These are phyloP conservation scores for Pachyrhynchus sulphureomaculatus DNA, from an alignment of 1,140 invertebrate genomes.

Conservation along the genomic window DNA sequence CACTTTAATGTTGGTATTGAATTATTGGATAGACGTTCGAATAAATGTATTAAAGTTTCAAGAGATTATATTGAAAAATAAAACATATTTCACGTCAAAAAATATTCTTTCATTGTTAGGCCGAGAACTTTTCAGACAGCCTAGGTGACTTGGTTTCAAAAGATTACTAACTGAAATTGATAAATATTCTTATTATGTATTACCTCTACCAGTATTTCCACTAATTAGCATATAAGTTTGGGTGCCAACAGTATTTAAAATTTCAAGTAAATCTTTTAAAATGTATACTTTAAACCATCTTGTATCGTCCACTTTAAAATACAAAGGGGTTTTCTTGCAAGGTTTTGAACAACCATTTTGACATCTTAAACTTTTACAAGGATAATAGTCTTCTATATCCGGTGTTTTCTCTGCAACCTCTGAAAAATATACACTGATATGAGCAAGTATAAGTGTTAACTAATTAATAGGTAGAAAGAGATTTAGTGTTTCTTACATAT, in stretches of 20 bases:
- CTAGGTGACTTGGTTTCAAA: too few species aligned
- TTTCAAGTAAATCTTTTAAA: constrained; percentile 37
- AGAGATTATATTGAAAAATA: too few species aligned
- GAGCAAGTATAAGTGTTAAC: background rate
- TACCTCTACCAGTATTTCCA: constrained; percentile 48
- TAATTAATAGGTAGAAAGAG: background rate
- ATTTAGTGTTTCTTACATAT: too few species aligned
- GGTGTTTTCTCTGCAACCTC: background rate
- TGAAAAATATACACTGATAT: background rate
- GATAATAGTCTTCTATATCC: constrained; percentile 37
- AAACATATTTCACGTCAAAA: too few species aligned
- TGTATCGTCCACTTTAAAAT: constrained; percentile 15
- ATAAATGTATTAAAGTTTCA: too few species aligned
- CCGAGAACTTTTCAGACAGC: too few species aligned
- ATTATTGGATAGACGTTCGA: too few species aligned
- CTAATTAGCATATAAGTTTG: constrained; percentile 41
- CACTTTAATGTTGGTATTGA: too few species aligned
- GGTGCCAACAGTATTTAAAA: constrained; percentile 25
- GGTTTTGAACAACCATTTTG: background rate
- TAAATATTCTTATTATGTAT: too few species aligned
- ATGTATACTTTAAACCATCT: constrained; percentile 40
- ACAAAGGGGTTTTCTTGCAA: constrained; percentile 11
- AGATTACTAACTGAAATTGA: too few species aligned
- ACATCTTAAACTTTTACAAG: constrained; percentile 6
- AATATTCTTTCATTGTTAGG: too few species aligned